These are phyloP conservation scores for Notothenia rossii DNA, from an alignment of 2,113 vertebrate genomes.

Conservation along the genomic window DNA sequence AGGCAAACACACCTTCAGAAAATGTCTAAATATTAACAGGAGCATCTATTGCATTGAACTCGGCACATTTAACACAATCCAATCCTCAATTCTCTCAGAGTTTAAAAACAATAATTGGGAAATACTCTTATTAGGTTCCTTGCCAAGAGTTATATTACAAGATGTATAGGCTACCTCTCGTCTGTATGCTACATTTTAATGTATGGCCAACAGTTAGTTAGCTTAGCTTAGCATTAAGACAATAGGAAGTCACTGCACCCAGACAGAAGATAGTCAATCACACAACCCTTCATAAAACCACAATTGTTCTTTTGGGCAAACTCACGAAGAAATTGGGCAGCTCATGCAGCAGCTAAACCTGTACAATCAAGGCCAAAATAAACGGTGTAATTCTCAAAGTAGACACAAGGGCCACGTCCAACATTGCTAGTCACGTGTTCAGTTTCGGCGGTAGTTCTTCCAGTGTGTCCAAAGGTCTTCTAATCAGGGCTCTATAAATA, in stretches of 20 bases:
- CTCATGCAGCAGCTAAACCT: too few relatives aligned
- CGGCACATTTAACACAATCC: neutral
- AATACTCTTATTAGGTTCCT: too few relatives aligned
- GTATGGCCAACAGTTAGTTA: neutral
- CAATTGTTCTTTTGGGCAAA: neutral
- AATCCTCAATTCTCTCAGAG: neutral
- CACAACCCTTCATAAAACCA: neutral
- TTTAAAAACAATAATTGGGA: neutral
- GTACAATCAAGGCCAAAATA: neutral
- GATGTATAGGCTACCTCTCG: neutral
- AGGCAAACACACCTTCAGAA: neutral
- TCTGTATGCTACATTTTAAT: neutral
- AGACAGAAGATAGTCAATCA: neutral
- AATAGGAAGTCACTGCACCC: neutral
- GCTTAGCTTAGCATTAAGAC: neutral
- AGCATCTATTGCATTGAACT: neutral
- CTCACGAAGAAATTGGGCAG: too few relatives aligned
- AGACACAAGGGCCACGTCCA: too few relatives aligned
- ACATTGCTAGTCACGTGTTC: too few relatives aligned
- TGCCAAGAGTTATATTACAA: neutral
- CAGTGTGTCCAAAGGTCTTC: too few relatives aligned
- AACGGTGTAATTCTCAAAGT: too few relatives aligned
- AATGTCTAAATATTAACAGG: neutral
- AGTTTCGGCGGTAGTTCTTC: too few relatives aligned
- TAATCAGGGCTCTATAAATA: too few relatives aligned